These are phyloP conservation scores for Meloidogyne hapla DNA, from an alignment of 1,140 invertebrate species.

Conservation along the genomic window DNA sequence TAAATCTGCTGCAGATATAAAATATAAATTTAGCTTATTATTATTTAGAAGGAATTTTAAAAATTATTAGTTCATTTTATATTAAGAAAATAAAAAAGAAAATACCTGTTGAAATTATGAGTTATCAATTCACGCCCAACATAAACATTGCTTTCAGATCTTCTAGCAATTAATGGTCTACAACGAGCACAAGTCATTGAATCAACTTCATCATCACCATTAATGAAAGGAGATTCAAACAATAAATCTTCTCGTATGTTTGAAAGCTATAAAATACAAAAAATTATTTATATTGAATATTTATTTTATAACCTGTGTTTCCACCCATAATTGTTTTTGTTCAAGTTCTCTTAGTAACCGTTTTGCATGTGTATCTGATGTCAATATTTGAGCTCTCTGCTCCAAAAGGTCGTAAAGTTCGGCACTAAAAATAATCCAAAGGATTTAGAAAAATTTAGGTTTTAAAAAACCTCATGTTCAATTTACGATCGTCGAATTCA, in stretches of 20 bases:
- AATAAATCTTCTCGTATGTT: background rate
- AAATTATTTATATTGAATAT: background rate
- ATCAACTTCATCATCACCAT: slow-evolving; percentile 7
- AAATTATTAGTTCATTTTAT: too few relatives aligned
- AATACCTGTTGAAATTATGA: background rate
- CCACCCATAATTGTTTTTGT: background rate
- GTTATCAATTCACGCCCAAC: background rate
- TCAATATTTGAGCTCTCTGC: slow-evolving; percentile 8
- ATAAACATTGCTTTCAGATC: background rate
- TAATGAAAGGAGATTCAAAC: slow-evolving; percentile 2
- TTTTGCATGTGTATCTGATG: background rate
- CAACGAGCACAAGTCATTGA: slow-evolving; percentile 14
- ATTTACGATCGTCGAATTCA: background rate
- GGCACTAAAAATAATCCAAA: background rate
- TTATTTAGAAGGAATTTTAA: background rate
- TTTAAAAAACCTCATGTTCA: slow-evolving; percentile 22
- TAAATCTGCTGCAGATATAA: too few relatives aligned
- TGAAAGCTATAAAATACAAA: slow-evolving; percentile 11
- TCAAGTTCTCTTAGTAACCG: background rate
- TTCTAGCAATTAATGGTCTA: slow-evolving; percentile 4
- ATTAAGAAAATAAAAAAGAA: background rate
- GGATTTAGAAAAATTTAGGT: background rate
- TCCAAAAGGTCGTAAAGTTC: slow-evolving; percentile 24
- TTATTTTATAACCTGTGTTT: background rate
- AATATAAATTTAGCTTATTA: too few relatives aligned